phyloP scores from a whole-genome alignment of 2,113 vertebrate genomes.

The Sterna hirundo region DNA sequence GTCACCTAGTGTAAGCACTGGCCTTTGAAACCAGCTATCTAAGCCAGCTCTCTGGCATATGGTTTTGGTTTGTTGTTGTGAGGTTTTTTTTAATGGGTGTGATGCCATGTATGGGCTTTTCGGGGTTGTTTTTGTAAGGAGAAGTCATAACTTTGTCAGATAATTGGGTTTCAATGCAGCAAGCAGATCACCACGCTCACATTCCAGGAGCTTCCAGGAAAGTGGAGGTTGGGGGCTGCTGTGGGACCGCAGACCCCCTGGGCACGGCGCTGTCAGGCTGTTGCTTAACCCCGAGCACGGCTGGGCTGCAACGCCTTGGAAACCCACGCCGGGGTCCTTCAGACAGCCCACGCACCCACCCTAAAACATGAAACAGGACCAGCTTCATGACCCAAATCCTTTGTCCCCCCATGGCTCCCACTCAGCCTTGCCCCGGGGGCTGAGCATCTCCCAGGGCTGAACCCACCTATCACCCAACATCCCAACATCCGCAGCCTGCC shows the following conservation, averaged over 20 bases:
- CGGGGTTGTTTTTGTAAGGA: background rate
- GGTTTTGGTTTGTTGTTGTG: background rate
- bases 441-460: background rate
- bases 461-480: background rate
- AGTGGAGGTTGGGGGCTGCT: accelerated
- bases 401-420: background rate
- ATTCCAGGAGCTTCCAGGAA: background rate
- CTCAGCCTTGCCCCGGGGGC: background rate
- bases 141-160: background rate
- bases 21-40: background rate
- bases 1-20: background rate
- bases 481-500: background rate
- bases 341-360: accelerated
- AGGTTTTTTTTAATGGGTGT: background rate
- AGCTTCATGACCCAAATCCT: background rate
- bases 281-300: accelerated
- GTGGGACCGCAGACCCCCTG: accelerated
- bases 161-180: background rate
- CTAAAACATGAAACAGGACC: background rate
- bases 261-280: accelerated
- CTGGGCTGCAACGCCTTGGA: background rate
- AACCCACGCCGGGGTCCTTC: background rate
- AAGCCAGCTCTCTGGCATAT: background rate
- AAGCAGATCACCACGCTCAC: background rate
- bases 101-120: background rate